A percentile compares a stretch with the other conserved stretches of the same genome.
These are phyloP conservation scores for Encarsia formosa DNA, from an alignment of 2,888 invertebrate genomes.

Conservation along the genomic window DNA sequence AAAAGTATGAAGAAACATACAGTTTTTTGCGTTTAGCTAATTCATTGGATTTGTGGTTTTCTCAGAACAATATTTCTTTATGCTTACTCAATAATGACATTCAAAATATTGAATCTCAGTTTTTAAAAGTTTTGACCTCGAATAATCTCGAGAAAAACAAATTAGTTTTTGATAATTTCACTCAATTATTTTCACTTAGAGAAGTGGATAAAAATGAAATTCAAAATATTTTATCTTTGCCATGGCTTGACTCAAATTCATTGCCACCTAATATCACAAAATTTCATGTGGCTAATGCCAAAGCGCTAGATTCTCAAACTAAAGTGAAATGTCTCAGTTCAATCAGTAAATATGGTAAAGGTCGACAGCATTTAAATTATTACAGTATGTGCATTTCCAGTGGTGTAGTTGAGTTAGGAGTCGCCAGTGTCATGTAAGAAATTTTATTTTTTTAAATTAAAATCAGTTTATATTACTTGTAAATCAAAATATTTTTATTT, in stretches of 20 bases:
- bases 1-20: conserved; percentile 32
- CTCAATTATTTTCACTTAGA: conserved; percentile 37
- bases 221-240: conserved; percentile 37
- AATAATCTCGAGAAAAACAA: conserved; percentile 25
- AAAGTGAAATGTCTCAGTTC: conserved; percentile 39
- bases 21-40: conserved; percentile 33
- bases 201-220: conserved; percentile 36
- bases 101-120: conserved; percentile 23
- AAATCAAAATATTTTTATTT: conserved; percentile 7
- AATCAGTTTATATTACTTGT: background rate
- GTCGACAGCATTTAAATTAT: conserved; percentile 35
- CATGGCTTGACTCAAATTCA: conserved; percentile 33
- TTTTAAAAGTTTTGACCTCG: conserved; percentile 28
- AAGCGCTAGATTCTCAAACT: conserved; percentile 35
- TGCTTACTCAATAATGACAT: conserved; percentile 34
- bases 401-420: conserved; percentile 35
- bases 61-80: conserved; percentile 27
- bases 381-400: conserved; percentile 35
- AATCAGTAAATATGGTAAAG: conserved; percentile 36
- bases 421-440: conserved; percentile 40
- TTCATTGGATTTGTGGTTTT: conserved; percentile 33
- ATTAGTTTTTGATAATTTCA: conserved; percentile 38
- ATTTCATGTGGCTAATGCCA: conserved; percentile 32
- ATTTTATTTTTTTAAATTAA: conserved; percentile 3
- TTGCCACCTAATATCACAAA: conserved; percentile 30